Evolutionary conservation across 2,888 invertebrate genomes (phyloP).

Genomic region (Meta bourneti): DNA sequence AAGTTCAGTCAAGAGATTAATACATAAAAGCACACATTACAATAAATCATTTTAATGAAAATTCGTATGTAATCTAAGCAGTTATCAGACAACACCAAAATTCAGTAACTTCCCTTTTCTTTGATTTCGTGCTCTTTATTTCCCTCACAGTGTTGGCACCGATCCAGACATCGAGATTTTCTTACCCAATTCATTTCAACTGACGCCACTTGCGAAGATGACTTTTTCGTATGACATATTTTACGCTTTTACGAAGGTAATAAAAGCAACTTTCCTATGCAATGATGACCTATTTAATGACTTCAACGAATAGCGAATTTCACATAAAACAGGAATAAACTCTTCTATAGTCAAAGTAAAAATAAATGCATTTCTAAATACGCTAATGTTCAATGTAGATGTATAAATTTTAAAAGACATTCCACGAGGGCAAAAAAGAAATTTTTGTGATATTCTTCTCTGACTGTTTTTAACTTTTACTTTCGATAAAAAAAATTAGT

Average conservation of each 20-base stretch:
- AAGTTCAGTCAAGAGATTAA: too few relatives aligned
- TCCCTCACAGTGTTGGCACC: not conserved
- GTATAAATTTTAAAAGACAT: too few relatives aligned
- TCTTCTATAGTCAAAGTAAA: not conserved
- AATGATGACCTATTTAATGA: slow-evolving; percentile 31
- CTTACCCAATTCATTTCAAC: not conserved
- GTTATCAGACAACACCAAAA: too few relatives aligned
- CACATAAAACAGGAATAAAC: not conserved
- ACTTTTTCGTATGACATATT: not conserved
- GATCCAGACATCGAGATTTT: not conserved
- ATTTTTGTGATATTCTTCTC: too few relatives aligned
- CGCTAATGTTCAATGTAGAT: not conserved
- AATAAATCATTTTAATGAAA: too few relatives aligned
- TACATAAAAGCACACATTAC: too few relatives aligned
- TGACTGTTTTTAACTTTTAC: too few relatives aligned
- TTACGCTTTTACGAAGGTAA: slow-evolving; percentile 15
- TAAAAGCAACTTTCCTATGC: slow-evolving; percentile 31
- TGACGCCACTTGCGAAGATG: not conserved
- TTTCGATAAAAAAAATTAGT: too few relatives aligned
- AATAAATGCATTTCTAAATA: not conserved
- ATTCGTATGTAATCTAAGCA: too few relatives aligned
- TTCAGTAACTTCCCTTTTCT: too few relatives aligned
- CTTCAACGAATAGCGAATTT: not conserved
- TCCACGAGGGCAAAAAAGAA: too few relatives aligned
- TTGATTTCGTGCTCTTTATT: too few relatives aligned